Evolutionary conservation across 2,888 invertebrate species (phyloP).

Genomic region (Eudasyphora cyanicolor): DNA sequence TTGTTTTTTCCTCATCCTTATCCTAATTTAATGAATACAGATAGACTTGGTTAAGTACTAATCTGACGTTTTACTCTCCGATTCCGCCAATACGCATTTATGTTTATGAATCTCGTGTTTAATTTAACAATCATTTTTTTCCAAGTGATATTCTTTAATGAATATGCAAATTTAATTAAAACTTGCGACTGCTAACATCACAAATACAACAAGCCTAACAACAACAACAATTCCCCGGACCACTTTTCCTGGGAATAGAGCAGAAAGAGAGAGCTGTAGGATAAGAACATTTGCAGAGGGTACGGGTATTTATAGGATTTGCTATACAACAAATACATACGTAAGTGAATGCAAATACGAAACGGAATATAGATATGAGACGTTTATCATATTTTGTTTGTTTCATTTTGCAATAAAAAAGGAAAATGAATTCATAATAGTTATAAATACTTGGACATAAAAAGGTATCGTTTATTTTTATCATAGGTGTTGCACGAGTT

Average conservation of each 20-base stretch:
- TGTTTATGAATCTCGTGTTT: conserved; percentile 11
- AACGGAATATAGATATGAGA: not conserved
- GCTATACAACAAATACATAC: not conserved
- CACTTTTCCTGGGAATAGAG: not conserved
- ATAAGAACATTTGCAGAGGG: not conserved
- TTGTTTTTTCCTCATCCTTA: not conserved
- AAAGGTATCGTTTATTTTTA: not conserved
- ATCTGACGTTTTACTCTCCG: conserved; percentile 3
- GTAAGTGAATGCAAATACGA: not conserved
- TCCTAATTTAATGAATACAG: conserved; percentile 13
- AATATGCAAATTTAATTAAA: conserved; percentile 46
- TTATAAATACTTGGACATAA: not conserved
- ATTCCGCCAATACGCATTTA: not conserved
- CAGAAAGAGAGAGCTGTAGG: not conserved
- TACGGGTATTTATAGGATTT: conserved; percentile 19
- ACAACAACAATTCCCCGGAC: not conserved
- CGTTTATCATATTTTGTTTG: not conserved
- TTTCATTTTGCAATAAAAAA: not conserved
- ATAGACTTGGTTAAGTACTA: not conserved
- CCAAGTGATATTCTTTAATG: conserved; percentile 37
- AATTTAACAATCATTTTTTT: conserved; percentile 29
- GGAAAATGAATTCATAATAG: not conserved
- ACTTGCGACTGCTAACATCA: conserved; percentile 29
- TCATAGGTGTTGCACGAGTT: not conserved
- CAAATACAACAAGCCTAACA: not conserved